These are phyloP conservation scores for Mastomys natalensis DNA, from an alignment of 2,113 vertebrate species.

Conservation along the genomic window DNA sequence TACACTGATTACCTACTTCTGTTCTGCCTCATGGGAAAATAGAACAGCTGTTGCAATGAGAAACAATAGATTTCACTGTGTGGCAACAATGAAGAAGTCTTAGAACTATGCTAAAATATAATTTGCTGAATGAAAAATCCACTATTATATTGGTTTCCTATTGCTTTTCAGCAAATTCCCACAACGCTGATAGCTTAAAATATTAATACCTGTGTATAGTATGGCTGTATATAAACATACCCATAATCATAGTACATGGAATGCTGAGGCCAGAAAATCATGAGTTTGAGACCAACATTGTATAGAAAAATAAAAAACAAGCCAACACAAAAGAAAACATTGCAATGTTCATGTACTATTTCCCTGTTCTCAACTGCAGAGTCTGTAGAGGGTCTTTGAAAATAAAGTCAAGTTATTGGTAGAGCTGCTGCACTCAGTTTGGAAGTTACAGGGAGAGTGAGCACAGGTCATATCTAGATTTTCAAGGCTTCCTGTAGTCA, in stretches of 20 bases:
- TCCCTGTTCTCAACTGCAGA: not conserved
- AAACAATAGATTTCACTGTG: not conserved
- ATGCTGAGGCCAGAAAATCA: not conserved
- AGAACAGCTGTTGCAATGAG: not conserved
- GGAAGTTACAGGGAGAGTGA: not conserved
- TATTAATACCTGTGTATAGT: not conserved
- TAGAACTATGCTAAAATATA: constrained; percentile 25
- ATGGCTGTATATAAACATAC: not conserved
- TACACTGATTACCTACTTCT: not conserved
- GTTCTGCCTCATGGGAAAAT: not conserved
- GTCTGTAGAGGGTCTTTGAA: not conserved
- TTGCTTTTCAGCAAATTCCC: constrained; percentile 2
- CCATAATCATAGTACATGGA: not conserved
- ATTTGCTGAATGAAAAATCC: not conserved
- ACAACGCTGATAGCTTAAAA: not conserved
- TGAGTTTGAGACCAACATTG: not conserved
- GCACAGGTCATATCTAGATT: not conserved
- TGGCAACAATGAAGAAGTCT: not conserved
- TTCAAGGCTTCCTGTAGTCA: not conserved
- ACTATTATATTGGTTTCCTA: not conserved
- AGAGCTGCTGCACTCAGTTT: not conserved
- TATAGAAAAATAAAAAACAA: not conserved
- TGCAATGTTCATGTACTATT: not conserved
- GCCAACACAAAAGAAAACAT: not conserved
- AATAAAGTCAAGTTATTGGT: not conserved